Base-by-base conservation (phyloP, 2,888 invertebrate species). In the Aleiodes alternator region DNA sequence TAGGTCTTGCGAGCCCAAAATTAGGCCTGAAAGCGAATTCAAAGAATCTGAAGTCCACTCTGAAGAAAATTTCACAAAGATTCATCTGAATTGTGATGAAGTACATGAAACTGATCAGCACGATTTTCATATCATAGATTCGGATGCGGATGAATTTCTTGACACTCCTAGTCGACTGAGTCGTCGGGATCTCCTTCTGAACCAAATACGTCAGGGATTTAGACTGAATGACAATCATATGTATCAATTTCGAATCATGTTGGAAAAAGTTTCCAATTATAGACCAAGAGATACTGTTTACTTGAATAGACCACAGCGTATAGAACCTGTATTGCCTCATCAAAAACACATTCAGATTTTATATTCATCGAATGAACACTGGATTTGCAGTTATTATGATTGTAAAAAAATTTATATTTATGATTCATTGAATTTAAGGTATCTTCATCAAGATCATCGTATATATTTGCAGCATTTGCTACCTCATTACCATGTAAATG, bases 261-360 rank as follows among this genome's bases (percentile, higher is more conserved):
- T 72, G 50, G 48, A 51, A 1, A 57, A 50, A 9, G 57, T 16
- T 31, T 29, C 69, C 3, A 43, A 73, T 64, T 73, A 55, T 64
- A 14, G 68, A 38, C 72, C 16, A 7, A 66, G 72, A 31, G 68
- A 76, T 16, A 57, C 72, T 16, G 43, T 66, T n/a, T 55, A 34
- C 50, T 56, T 53, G 48, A 14, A 72, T 23, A 23, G 43, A 12
- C 76, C 69, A 8, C 3, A 50, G 3, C 56, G 55, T n/a, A 76
- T 76, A 11, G 51, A 53, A 14, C 51, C 72, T 69, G 76, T 69
- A n/a, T 56, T 23, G 1, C 14, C 38, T 29, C n/a, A 11, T 3
- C 51, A 69, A 23, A 61, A 76, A 31, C 75, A 78, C 43, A 56
- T 76, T 48, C 76, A 76, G 70, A 72, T 76, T 7, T 23, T 76